Conservation (phyloP, 2,888 invertebrate genomes). For the Dysmachus trigonus region DNA sequence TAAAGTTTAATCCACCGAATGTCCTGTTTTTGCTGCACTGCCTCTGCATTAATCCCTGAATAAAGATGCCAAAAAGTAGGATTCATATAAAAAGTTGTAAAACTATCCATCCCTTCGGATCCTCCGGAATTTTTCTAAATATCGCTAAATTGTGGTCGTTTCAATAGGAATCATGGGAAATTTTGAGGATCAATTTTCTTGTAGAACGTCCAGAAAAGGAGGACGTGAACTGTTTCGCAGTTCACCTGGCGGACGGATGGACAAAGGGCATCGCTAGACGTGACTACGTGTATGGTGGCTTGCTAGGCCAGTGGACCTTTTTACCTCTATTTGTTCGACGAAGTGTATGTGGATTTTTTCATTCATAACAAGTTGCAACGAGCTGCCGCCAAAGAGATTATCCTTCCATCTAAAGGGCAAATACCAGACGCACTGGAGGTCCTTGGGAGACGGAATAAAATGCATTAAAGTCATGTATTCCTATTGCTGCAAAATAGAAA, state of each 20-base stretch:
- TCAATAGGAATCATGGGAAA: constrained; percentile 19
- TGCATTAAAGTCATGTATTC: not conserved
- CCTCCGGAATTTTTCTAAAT: constrained; percentile 11
- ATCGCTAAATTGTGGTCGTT: constrained; percentile 33
- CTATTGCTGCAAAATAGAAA: not conserved
- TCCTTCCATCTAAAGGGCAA: constrained; percentile 25
- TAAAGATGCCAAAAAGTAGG: constrained; percentile 18
- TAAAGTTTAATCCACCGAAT: constrained; percentile 39
- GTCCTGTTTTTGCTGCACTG: constrained; percentile 32
- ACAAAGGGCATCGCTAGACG: constrained; percentile 13
- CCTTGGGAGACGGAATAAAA: not conserved
- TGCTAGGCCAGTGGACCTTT: not conserved
- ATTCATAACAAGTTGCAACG: constrained; percentile 15
- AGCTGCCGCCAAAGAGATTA: constrained; percentile 34
- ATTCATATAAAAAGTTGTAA: not conserved
- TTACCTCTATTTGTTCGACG: not conserved
- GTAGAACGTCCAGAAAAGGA: not conserved
- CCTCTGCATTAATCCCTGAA: constrained; percentile 6
- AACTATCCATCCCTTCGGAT: not conserved
- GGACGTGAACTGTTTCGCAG: not conserved
- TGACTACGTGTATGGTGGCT: constrained; percentile 1
- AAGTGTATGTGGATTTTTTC: constrained; percentile 16
- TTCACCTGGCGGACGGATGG: not conserved
- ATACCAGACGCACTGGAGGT: constrained; percentile 7
- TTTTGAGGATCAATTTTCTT: constrained; percentile 6